Evolutionary conservation across 2,113 vertebrate species (phyloP).

Genomic region (Clinocottus analis): DNA sequence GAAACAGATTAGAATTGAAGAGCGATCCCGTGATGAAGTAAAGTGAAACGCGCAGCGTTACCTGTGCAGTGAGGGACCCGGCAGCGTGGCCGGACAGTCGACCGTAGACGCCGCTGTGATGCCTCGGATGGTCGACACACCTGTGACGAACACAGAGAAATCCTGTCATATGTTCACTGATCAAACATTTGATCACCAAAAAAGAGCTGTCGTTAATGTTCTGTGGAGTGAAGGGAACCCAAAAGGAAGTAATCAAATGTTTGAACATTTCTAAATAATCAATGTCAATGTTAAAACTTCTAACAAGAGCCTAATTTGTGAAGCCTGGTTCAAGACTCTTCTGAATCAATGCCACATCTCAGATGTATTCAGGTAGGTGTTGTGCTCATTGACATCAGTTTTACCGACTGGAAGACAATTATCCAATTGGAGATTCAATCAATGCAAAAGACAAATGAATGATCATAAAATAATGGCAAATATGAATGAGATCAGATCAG

Average conservation of each 20-base stretch:
- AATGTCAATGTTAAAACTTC: not conserved
- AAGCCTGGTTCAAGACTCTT: not conserved
- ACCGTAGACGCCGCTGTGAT: slow-evolving; percentile 73
- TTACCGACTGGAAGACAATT: not conserved
- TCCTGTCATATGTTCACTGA: not conserved
- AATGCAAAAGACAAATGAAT: not conserved
- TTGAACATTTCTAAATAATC: not conserved
- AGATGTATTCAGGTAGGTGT: not conserved
- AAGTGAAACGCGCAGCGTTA: slow-evolving; percentile 54
- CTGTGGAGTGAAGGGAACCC: too few species aligned
- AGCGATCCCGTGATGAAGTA: too few species aligned
- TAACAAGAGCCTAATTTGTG: not conserved
- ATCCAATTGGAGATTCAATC: not conserved
- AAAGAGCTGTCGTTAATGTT: not conserved
- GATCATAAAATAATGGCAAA: not conserved
- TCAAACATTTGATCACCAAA: not conserved
- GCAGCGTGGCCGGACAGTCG: slow-evolving; percentile 62
- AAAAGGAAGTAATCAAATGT: not conserved
- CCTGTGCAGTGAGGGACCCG: slow-evolving; percentile 60
- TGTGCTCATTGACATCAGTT: not conserved
- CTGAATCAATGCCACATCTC: not conserved
- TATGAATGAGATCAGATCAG: not conserved
- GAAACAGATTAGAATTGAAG: not conserved
- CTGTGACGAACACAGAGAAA: slow-evolving; percentile 69
- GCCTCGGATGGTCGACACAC: slow-evolving; percentile 81